Base-by-base conservation (phyloP, 2,888 invertebrate species). In the Pseudanteris insignis region DNA sequence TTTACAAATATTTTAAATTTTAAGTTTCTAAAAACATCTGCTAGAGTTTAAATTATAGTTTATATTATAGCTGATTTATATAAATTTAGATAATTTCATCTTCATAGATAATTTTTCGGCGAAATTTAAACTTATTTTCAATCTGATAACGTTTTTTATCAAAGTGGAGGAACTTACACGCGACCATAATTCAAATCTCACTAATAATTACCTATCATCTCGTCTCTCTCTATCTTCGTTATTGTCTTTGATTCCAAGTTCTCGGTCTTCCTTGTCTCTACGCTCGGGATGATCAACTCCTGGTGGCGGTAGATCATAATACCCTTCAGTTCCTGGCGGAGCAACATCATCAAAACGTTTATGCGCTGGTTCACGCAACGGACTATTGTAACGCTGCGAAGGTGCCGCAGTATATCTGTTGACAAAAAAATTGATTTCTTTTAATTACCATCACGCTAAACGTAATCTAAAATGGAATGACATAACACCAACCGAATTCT, bases 261-360 rank as follows among this genome's bases (percentile, higher is more conserved):
- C 76, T 15, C 77, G 69, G 14, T 75, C 74, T 28, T 76, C 77
- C 13, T 68, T 70, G 25, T 76, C 74, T 25, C 75, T 72, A 47
- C 74, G 73, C 15, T 78, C 76, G 13, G 74, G 68, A 65, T 76
- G 75, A 61, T 79, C 79, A 13, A 79, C 74, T 18, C 79, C 79
- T 1, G 79, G 78, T 4, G 79, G 79, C 14, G 79, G 76, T 1
- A 79, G 64, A 38, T 79, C 79, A 50, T 79, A 79, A 63, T 79
- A 79, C 2, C 78, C 79, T 38, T 84, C 84, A 1, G 87, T 86
- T 8, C 79, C 79, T 2, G 81, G 80, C 4, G 81, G 80, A 6
- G 78, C 79, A 4, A 81, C 76, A 29, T 81, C 81, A 24, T 80
- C 81, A 51, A 78, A 78, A 43, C 79, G 69, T 67, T 80, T 80